Evolutionary conservation across 2,113 vertebrate genomes (phyloP).

Genomic region (Aleadryas rufinucha): DNA sequence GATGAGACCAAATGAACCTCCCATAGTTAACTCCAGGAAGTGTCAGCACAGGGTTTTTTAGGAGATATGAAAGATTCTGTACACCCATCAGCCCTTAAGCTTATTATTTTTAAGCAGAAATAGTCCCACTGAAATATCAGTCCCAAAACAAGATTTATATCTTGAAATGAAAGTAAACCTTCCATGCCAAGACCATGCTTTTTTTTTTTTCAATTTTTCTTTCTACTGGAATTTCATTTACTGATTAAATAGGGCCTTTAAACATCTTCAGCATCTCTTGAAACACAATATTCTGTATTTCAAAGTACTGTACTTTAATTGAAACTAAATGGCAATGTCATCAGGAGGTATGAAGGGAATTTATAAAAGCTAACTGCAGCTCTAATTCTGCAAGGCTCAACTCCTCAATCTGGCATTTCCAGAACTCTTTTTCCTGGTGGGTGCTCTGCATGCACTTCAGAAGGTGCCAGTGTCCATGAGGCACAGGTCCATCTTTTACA

Average conservation of each 20-base stretch:
- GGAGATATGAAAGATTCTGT: background rate
- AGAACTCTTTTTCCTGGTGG: background rate
- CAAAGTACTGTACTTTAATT: background rate
- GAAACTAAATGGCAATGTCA: background rate
- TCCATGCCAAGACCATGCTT: background rate
- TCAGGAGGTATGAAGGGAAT: background rate
- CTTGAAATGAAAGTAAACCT: background rate
- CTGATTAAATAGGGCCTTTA: background rate
- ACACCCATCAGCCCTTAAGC: background rate
- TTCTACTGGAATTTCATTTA: background rate
- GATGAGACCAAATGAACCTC: background rate
- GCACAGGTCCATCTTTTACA: background rate
- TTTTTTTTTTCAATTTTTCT: rapidly evolving
- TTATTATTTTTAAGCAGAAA: background rate
- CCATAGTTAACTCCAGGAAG: rapidly evolving
- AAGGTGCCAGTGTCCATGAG: background rate
- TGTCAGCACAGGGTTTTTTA: background rate
- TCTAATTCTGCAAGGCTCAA: background rate
- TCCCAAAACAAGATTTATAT: rapidly evolving
- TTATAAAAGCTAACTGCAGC: background rate
- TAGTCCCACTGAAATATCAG: background rate
- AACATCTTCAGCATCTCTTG: background rate
- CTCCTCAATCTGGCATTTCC: background rate
- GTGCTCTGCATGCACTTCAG: background rate
- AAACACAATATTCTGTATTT: background rate